Percentiles rank a stretch among this genome's conserved stretches.
Evolutionary conservation across 2,888 invertebrate genomes (phyloP).

Genomic region (Drosophila cracens): DNA sequence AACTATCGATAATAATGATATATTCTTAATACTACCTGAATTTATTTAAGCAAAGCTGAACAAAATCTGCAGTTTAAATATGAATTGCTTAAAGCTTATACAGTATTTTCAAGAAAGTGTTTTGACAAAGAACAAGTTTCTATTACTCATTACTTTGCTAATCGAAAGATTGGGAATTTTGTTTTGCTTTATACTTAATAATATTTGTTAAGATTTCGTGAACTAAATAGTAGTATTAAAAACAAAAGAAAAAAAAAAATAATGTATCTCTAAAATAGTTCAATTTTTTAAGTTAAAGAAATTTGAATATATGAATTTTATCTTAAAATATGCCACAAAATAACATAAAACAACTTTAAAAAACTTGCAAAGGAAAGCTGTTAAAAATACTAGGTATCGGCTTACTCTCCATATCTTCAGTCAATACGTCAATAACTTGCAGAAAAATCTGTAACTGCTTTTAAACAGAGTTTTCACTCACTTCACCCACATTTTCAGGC

Average conservation of each 20-base stretch:
- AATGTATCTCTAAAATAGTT: no score
- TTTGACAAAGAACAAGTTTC: neutral
- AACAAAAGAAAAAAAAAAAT: no score
- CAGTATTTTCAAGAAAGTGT: neutral
- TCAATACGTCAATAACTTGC: neutral
- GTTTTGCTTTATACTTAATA: neutral
- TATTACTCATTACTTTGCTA: neutral
- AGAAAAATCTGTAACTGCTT: neutral
- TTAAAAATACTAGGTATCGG: neutral
- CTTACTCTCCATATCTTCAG: neutral
- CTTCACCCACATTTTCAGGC: conserved; percentile 3
- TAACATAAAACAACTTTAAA: neutral
- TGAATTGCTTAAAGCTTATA: neutral
- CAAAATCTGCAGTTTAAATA: neutral
- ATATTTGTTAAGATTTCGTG: neutral
- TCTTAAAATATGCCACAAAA: neutral
- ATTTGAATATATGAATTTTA: no score
- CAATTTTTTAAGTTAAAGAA: no score
- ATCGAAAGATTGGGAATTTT: neutral
- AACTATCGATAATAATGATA: neutral
- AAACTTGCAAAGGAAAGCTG: neutral
- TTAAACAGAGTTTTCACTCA: neutral
- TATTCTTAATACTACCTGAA: neutral
- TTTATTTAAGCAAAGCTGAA: neutral
- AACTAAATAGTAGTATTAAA: neutral